Evolutionary conservation across 2,888 invertebrate species (phyloP).

Genomic region (Agrotis segetum): DNA sequence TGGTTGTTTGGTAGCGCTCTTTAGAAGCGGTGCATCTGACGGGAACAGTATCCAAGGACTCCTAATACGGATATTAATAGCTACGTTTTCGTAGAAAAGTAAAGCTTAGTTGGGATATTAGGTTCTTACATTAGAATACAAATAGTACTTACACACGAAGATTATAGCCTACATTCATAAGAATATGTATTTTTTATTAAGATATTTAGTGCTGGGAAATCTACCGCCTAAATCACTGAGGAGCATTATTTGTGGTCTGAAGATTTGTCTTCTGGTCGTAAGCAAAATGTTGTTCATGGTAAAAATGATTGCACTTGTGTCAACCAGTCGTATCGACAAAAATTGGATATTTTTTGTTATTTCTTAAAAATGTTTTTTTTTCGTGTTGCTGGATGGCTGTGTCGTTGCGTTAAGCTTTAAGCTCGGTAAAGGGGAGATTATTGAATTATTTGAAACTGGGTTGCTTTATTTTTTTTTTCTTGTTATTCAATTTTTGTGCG

Average conservation of each 20-base stretch:
- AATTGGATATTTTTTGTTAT: slow-evolving; percentile 26
- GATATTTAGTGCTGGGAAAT: slow-evolving; percentile 47
- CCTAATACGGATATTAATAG: slow-evolving; percentile 76
- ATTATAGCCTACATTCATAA: slow-evolving; percentile 90
- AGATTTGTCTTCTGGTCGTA: slow-evolving; percentile 55
- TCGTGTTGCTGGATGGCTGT: slow-evolving; percentile 31
- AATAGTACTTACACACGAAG: slow-evolving; percentile 83
- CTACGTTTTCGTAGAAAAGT: slow-evolving; percentile 86
- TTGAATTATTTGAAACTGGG: slow-evolving; percentile 22
- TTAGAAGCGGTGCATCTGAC: slow-evolving; percentile 75
- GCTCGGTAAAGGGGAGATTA: slow-evolving; percentile 41
- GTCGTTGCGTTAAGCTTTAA: slow-evolving; percentile 50
- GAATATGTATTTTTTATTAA: slow-evolving; percentile 82
- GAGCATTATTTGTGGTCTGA: slow-evolving; percentile 29
- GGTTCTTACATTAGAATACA: slow-evolving; percentile 80
- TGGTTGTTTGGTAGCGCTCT: slow-evolving; percentile 77
- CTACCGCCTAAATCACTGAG: slow-evolving; percentile 75
- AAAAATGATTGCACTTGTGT: slow-evolving; percentile 24
- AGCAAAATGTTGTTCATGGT: slow-evolving; percentile 27
- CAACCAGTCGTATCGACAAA: slow-evolving; percentile 47
- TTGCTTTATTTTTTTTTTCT: slow-evolving; percentile 19
- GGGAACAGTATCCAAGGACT: slow-evolving; percentile 77
- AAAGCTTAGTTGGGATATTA: slow-evolving; percentile 87
- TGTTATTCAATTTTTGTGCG: slow-evolving; percentile 43
- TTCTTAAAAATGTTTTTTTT: slow-evolving; percentile 19